These are phyloP conservation scores for Cremastinae sp. DNA, from an alignment of 2,888 invertebrate species.

Conservation along the genomic window DNA sequence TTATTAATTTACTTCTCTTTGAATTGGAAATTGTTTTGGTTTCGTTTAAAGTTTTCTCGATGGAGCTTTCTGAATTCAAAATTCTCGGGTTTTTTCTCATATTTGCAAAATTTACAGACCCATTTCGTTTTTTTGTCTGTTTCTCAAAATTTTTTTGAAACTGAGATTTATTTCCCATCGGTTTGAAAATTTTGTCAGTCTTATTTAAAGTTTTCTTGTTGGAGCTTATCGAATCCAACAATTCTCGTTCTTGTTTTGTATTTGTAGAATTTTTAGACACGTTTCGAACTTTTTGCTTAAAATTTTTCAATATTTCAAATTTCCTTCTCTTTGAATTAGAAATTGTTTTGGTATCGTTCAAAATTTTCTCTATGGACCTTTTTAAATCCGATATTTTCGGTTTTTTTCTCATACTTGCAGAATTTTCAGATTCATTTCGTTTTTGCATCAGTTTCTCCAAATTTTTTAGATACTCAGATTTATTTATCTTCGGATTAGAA, in stretches of 20 bases:
- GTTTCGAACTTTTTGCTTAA: no score
- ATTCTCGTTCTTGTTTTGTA: no score
- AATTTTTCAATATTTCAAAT: no score
- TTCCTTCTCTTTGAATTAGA: neutral
- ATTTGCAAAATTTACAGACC: conserved; percentile 3
- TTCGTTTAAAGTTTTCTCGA: neutral
- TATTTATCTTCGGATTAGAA: neutral
- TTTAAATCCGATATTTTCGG: neutral
- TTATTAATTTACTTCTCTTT: neutral
- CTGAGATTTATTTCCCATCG: no score
- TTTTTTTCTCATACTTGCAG: conserved; percentile 24
- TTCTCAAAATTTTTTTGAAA: no score
- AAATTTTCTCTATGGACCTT: neutral
- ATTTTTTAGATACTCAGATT: no score
- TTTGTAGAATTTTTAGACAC: no score
- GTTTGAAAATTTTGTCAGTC: no score
- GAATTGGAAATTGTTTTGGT: neutral
- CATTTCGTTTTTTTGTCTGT: no score
- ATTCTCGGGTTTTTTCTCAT: conserved; percentile 12
- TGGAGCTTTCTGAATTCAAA: neutral
- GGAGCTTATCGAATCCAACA: no score
- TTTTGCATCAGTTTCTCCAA: no score
- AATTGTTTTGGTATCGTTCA: neutral
- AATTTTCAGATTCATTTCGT: neutral
- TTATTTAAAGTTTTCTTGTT: no score